Percentiles rank a stretch among this genome's conserved stretches.
Conservation (phyloP, 2,888 invertebrate species). For the Dolomedes plantarius region DNA sequence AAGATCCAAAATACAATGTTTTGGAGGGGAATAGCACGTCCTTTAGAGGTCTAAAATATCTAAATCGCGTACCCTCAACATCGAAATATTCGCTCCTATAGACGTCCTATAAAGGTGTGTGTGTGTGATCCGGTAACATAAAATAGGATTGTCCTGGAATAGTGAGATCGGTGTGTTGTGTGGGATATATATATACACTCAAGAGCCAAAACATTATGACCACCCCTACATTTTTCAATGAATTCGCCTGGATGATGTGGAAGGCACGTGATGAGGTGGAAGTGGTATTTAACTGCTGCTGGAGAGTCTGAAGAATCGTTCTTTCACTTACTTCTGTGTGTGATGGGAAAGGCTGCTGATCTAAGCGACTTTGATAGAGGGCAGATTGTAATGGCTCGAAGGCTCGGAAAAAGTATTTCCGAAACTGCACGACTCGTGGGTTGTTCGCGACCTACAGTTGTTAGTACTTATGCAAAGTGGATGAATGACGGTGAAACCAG, state of each 20-base stretch:
- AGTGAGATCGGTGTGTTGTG: too few species aligned
- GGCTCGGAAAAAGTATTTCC: not conserved
- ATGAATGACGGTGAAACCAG: not conserved
- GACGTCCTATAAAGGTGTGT: too few species aligned
- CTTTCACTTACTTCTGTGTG: not conserved
- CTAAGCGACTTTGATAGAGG: not conserved
- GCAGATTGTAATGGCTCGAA: not conserved
- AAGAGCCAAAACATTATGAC: not conserved
- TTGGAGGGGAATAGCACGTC: too few species aligned
- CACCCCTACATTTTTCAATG: conserved; percentile 1
- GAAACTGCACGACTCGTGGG: not conserved
- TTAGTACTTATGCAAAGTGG: not conserved
- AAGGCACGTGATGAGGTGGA: not conserved
- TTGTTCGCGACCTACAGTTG: not conserved
- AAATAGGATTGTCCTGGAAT: too few species aligned
- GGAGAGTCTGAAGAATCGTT: not conserved
- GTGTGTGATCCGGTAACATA: too few species aligned
- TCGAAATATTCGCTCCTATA: too few species aligned
- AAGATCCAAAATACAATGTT: too few species aligned
- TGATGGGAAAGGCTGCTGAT: not conserved
- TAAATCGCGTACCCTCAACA: too few species aligned
- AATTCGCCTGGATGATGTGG: not conserved
- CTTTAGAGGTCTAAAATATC: too few species aligned
- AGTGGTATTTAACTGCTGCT: not conserved
- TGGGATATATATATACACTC: too few species aligned